Evolutionary conservation across 2,888 invertebrate species (phyloP).

Genomic region (Drosophila melanosoma): DNA sequence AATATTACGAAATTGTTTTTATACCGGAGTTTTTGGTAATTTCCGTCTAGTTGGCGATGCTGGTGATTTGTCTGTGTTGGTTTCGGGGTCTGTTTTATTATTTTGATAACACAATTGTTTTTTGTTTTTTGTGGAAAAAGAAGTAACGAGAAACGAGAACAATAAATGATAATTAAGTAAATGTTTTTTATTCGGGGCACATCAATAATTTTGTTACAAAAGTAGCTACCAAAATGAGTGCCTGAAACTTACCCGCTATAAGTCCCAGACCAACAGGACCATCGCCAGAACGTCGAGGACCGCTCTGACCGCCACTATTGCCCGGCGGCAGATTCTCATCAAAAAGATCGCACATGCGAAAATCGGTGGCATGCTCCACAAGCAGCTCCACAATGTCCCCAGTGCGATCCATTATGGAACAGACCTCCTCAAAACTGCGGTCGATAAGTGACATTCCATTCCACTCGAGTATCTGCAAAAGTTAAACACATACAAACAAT

Average conservation of each 20-base stretch:
- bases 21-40: constrained; percentile 98
- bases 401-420: constrained; percentile 94
- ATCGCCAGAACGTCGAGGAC: constrained; percentile 84
- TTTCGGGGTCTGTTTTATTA: constrained; percentile 90
- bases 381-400: constrained; percentile 94
- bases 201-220: constrained; percentile 27
- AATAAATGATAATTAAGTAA: constrained; percentile 73
- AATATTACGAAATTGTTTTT: constrained; percentile 87
- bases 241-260: constrained; percentile 83
- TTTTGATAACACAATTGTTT: constrained; percentile 32
- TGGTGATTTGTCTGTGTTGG: constrained; percentile 91
- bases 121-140: constrained; percentile 48
- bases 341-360: constrained; percentile 89
- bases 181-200: constrained; percentile 44
- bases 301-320: constrained; percentile 83
- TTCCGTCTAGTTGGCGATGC: constrained; percentile 96
- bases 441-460: constrained; percentile 94
- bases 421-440: constrained; percentile 96
- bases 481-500: constrained; percentile 4
- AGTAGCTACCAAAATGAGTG: constrained; percentile 19
- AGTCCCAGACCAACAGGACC: constrained; percentile 84
- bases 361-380: constrained; percentile 92
- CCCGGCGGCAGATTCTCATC: constrained; percentile 89
- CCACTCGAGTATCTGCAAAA: constrained; percentile 93
- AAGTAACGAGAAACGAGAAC: constrained; percentile 75